Base-by-base conservation (phyloP, 2,113 vertebrate species). In the Labeo rohita region DNA sequence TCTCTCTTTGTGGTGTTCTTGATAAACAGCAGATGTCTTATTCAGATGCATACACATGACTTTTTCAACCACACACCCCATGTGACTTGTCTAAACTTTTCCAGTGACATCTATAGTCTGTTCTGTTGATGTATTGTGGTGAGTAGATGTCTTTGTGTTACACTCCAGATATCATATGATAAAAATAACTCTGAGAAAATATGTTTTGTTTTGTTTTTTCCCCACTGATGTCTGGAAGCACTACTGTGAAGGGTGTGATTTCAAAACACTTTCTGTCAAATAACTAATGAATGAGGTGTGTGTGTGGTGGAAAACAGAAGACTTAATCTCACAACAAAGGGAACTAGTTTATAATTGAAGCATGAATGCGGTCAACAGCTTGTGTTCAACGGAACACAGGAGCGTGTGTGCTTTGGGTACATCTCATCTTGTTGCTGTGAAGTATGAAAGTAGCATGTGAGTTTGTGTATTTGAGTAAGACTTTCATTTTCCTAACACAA, bases 161-260 rank as follows among this genome's bases (percentile, higher is more conserved):
- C 74, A 34, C 74, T 34, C 3, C 47, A 76, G 49, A 76, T 76
- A n/a, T 23, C 49, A 15, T 54, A 52, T 76, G 49, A 76, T 76
- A 34, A 52, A 76, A 76, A 52, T 52, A 52, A 7, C 72, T 45
- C 18, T 12, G 5, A 47, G 43, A 47, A 74, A 47, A 47, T 73
- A n/a, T 74, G 72, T 74, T 74, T n/a, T 73, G 70, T 73, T 73
- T 50, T 52, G 12, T 76, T 52, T 76, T 73, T 61, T n/a, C 56
- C 23, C n/a, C n/a, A 73, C 70, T n/a, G 18, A 72, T 72, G 43
- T 47, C 49, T 76, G 74, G n/a, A 76, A 77, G 74, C 74, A 16
- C 47, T 77, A 9, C 23, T 54, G 23, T 54, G 74, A 52, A 54
- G 74, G 49, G 74, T 77, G 43, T 74, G 72, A 74, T 74, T 11